Conservation (phyloP, 2,113 vertebrate species). For the Bos indicus region DNA sequence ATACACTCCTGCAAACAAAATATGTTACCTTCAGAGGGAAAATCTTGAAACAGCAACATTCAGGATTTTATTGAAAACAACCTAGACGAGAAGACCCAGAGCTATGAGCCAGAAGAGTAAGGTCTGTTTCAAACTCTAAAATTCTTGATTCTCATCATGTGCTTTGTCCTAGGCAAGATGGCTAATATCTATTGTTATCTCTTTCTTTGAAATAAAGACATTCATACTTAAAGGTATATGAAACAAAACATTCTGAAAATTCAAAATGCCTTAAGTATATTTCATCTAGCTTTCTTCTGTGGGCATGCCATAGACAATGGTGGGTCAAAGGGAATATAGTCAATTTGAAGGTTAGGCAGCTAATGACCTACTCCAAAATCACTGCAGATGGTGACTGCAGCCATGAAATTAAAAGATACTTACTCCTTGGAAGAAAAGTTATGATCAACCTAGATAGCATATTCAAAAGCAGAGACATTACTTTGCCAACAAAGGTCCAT, state of each 20-base stretch:
- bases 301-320: not conserved
- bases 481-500: no score
- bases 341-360: not conserved
- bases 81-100: not conserved
- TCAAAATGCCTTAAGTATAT: not conserved
- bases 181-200: not conserved
- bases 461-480: no score
- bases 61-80: not conserved
- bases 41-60: not conserved
- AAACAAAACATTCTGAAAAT: conserved; percentile 7
- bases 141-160: not conserved
- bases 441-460: no score
- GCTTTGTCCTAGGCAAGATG: not conserved
- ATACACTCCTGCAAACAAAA: not conserved
- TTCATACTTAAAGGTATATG: not conserved
- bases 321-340: not conserved
- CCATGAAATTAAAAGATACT: no score
- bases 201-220: conserved; percentile 20
- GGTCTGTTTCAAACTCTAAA: not conserved
- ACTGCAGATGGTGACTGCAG: no score
- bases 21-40: not conserved
- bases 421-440: no score
- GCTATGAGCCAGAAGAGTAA: not conserved
- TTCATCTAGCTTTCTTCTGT: not conserved
- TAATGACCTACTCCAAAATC: not conserved